Evolutionary conservation across 1,140 invertebrate species (phyloP).

Genomic region (Euglossa dilemma): DNA sequence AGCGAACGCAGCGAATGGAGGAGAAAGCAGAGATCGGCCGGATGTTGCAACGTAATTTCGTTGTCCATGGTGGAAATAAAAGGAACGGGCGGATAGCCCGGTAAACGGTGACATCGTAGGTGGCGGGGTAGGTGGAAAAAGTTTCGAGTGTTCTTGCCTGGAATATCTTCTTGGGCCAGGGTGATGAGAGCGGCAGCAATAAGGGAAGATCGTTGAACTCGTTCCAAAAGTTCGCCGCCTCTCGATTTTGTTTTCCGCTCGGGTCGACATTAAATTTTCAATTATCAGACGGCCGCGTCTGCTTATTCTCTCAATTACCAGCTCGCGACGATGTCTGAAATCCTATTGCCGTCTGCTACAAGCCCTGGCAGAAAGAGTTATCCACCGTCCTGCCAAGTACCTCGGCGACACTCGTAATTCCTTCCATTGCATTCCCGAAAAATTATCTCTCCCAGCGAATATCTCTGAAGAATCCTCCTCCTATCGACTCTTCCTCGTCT

Average conservation of each 20-base stretch:
- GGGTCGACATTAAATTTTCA: slow-evolving; percentile 58
- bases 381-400: not conserved
- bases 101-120: not conserved
- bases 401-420: not conserved
- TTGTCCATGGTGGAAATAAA: not conserved
- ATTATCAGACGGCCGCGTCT: slow-evolving; percentile 39
- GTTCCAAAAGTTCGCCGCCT: slow-evolving; percentile 59
- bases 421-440: not conserved
- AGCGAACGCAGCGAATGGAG: no score
- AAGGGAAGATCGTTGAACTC: slow-evolving; percentile 59
- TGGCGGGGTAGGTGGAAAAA: not conserved
- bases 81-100: not conserved
- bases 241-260: slow-evolving; percentile 56
- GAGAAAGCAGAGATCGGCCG: no score
- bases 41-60: not conserved
- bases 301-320: slow-evolving; percentile 44
- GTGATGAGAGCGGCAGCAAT: slow-evolving; percentile 37
- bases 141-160: not conserved
- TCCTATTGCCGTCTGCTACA: slow-evolving; percentile 1
- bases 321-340: not conserved
- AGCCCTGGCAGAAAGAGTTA: not conserved
- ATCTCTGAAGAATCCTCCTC: not conserved
- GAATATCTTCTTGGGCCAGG: slow-evolving; percentile 6
- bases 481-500: not conserved
- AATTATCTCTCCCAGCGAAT: no score